Conservation (phyloP, 1,140 invertebrate species). For the Aphidius gifuensis region DNA sequence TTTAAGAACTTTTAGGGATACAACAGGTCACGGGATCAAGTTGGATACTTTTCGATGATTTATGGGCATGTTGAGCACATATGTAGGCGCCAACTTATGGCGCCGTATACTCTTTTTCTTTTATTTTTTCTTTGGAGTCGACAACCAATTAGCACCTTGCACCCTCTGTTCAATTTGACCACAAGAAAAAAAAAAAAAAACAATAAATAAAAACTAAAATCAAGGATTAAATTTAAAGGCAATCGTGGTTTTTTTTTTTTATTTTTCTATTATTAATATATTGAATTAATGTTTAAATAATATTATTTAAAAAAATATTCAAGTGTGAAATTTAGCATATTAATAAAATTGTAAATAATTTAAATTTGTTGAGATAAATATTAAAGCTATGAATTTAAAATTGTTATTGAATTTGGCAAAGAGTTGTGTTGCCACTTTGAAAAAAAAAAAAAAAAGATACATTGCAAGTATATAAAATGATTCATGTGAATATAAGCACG, state of each 20-base stretch:
- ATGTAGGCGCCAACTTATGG: slow-evolving; percentile 46
- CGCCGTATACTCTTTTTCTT: slow-evolving; percentile 31
- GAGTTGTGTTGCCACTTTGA: too few species aligned
- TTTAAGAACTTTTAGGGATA: background rate
- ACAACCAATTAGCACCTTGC: slow-evolving; percentile 48
- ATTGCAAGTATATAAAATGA: background rate
- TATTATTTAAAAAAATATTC: too few species aligned
- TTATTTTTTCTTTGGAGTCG: slow-evolving; percentile 20
- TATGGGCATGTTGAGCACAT: slow-evolving; percentile 32
- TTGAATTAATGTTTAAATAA: too few species aligned
- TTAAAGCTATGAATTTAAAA: background rate
- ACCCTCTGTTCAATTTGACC: slow-evolving; percentile 9
- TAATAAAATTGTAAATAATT: too few species aligned
- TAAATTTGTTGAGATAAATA: too few species aligned
- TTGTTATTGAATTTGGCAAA: too few species aligned
- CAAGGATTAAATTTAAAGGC: background rate
- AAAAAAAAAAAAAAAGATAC: slow-evolving; percentile 1
- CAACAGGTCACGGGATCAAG: slow-evolving; percentile 18
- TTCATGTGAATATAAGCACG: too few species aligned
- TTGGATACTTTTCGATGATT: slow-evolving; percentile 35
- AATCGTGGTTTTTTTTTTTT: background rate
- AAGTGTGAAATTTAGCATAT: too few species aligned
- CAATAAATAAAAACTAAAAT: background rate
- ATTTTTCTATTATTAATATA: background rate
- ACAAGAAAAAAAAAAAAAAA: background rate